These are phyloP conservation scores for Desoria tigrina DNA, from an alignment of 2,888 invertebrate genomes.

Conservation along the genomic window DNA sequence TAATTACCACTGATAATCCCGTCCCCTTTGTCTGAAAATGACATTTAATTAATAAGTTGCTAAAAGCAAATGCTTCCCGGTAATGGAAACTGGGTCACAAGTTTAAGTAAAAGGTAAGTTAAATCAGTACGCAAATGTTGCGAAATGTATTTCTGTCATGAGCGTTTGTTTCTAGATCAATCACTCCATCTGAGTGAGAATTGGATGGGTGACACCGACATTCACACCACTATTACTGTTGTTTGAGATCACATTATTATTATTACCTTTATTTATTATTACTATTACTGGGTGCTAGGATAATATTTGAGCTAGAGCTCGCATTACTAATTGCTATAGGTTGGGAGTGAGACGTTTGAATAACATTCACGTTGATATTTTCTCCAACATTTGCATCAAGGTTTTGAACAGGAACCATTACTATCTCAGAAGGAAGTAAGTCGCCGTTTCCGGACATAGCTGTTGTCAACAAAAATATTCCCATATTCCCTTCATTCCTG, in stretches of 20 bases:
- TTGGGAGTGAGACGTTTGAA: constrained; percentile 6
- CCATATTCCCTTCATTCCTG: constrained; percentile 41
- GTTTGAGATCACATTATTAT: constrained; percentile 46
- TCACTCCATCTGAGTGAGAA: constrained; percentile 36
- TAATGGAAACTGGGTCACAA: too few relatives aligned
- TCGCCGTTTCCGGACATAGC: constrained; percentile 38
- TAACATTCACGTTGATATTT: constrained; percentile 12
- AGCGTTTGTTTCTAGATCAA: constrained; percentile 20
- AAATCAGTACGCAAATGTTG: too few relatives aligned
- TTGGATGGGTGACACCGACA: constrained; percentile 37
- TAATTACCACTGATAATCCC: not conserved
- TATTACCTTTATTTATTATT: constrained; percentile 31
- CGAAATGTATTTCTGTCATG: too few relatives aligned
- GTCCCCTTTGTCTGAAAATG: too few relatives aligned
- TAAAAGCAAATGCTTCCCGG: too few relatives aligned
- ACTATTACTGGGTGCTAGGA: constrained; percentile 23
- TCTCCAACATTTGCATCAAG: constrained; percentile 6
- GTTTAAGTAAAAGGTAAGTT: too few relatives aligned
- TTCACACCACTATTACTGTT: constrained; percentile 12
- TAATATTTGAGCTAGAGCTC: constrained; percentile 13
- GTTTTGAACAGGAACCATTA: constrained; percentile 39
- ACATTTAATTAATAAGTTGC: too few relatives aligned
- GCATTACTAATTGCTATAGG: constrained; percentile 7
- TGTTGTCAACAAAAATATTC: constrained; percentile 45
- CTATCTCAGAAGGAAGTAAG: constrained; percentile 41